Evolutionary conservation across 2,113 vertebrate genomes (phyloP).

Genomic region (Seriola dumerili): DNA sequence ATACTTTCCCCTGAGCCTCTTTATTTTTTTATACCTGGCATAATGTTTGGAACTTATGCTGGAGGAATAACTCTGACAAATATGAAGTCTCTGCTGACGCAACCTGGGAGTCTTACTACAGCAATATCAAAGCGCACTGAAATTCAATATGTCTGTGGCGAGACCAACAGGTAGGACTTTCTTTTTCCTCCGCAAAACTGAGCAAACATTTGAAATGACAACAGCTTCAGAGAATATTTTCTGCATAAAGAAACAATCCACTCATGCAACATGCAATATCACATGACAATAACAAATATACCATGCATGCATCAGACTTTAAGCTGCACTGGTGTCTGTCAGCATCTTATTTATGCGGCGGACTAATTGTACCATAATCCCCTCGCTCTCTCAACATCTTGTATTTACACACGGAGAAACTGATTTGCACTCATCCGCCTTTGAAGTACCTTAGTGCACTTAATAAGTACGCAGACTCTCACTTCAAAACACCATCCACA

Average conservation of each 20-base stretch:
- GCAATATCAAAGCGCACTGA: background rate
- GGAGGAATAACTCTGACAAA: conserved; percentile 17
- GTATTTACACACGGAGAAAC: background rate
- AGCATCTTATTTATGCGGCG: background rate
- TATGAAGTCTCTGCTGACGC: conserved; percentile 1
- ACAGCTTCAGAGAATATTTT: background rate
- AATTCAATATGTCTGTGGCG: background rate
- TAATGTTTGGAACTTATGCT: conserved; percentile 5
- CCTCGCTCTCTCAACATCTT: conserved; percentile 10
- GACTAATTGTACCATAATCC: conserved; percentile 2
- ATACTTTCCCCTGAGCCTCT: conserved; percentile 11
- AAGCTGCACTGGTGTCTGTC: background rate
- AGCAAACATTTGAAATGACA: background rate
- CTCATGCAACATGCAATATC: background rate
- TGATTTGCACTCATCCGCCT: conserved; percentile 11
- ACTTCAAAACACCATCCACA: conserved; percentile 28
- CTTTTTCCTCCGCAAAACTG: background rate
- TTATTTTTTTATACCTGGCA: conserved; percentile 34
- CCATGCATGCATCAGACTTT: background rate
- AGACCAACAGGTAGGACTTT: background rate
- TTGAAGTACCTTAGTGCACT: conserved; percentile 43
- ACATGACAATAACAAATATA: background rate
- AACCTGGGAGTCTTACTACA: conserved; percentile 5
- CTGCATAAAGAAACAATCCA: background rate
- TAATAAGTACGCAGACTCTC: conserved; percentile 28